Base-by-base conservation (phyloP, 2,888 invertebrate genomes). In the Molorchus minor region DNA sequence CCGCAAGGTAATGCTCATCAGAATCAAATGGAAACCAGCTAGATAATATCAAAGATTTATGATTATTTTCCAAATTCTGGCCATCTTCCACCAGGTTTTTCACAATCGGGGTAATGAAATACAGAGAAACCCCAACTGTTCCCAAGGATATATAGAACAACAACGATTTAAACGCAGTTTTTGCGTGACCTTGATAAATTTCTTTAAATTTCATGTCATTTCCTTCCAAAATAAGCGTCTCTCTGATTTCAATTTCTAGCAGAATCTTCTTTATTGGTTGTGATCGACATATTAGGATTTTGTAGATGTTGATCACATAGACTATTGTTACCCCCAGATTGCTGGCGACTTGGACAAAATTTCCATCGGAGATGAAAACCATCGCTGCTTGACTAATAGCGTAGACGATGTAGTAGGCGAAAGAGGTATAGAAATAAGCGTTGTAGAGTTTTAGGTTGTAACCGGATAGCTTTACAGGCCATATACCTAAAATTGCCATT, bases 1-100 rank as follows among this genome's bases (percentile, higher is more conserved):
- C 60, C 10, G 53, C 25, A 36, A 15, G 60, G 33, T 70, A 68
- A 44, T 65, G 57, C 56, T 57, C 35, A 44, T 67, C 52, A 5
- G 65, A 58, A 30, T 70, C 64, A 44, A 68, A 67, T 2, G 70
- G 70, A 29, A 61, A 66, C 64, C 68, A 68, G 41, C 59, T 63
- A n/a, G 49, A 59, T 15, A 65, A 58, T 33, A 70, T 66, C 15
- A 65, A 61, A 45, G 63, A 57, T 46, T 62, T 68, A 1, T 60
- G 19, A 38, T 54, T 57, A 13, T 54, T n/a, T 7, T 60, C 64
- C 7, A 51, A 46, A 21, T 59, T 52, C 16, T 64, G 56, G 25
- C 59, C 46, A 33, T 52, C 41, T 21, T 58, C 58, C 25, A 63
- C 10, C 7, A 56, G 33, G 35, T 64, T 67, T 33, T 53, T 62